Base-by-base conservation (phyloP, 2,888 invertebrate species). In the Amaurobius ferox region DNA sequence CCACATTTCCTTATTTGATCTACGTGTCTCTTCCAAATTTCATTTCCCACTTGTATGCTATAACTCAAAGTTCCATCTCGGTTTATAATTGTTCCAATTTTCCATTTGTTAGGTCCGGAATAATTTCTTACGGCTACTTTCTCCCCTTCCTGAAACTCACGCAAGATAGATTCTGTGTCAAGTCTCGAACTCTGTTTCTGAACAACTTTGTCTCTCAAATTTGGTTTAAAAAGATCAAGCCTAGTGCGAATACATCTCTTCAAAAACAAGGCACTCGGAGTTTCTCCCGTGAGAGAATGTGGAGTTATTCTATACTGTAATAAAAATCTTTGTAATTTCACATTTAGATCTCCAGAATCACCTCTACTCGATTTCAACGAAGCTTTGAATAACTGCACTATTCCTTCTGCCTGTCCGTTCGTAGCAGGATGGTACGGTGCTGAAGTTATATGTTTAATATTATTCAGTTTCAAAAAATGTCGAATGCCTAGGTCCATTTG, bases 271-370 rank as follows among this genome's bases (percentile, higher is more conserved):
- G 73, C 73, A 73, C 73, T 73, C 62, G 73, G 73, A 73, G 73
- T 73, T 73, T 73, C 73, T 73, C 73, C 73, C 62, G 73, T 73
- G 73, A 73, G 73, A 62, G 61, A 73, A 73, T 73, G 73, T 73
- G 73, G 73, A 73, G 73, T 73, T 73, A 73, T 73, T 73, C 73
- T 73, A 73, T 73, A 73, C 73, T 73, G 62, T 73, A 73, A 73
- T 73, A 73, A 73, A 73, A 73, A 73, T 73, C 73, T 73, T 73
- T 73, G 73, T 73, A 73, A 73, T 73, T 73, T 73, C 73, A 73
- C 73, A 73, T 73, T 73, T 73, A 73, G 73, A 73, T 73, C 73
- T 73, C 73, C 73, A 61, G 73, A 73, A 73, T 73, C 73, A 73
- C 73, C 61, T 73, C 73, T 73, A 73, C 73, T 73, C n/a, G 61